Evolutionary conservation across 2,797 vertebrate genomes (phyloP).

Genomic region (Orestias chungarensis): DNA sequence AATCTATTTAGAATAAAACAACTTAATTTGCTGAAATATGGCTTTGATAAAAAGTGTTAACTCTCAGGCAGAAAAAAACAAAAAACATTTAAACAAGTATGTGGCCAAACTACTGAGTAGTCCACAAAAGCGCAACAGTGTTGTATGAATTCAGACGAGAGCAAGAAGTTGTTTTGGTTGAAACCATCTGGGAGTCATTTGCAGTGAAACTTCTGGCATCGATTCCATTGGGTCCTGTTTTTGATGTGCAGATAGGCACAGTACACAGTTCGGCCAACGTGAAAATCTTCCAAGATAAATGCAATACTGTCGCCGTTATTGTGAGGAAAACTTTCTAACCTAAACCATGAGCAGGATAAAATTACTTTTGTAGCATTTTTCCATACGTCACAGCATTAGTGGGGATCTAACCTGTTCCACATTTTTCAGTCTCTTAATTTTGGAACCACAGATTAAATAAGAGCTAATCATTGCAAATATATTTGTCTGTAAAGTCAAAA

Average conservation of each 20-base stretch:
- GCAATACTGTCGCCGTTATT: constrained; percentile 54
- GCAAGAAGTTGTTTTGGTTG: constrained; percentile 71
- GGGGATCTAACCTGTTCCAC: constrained; percentile 12
- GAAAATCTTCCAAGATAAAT: constrained; percentile 70
- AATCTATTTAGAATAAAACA: neutral
- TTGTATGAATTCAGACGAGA: constrained; percentile 62
- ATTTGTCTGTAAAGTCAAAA: constrained; percentile 28
- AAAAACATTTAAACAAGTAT: constrained; percentile 67
- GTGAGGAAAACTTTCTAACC: constrained; percentile 37
- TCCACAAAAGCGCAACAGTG: constrained; percentile 65
- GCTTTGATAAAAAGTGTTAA: constrained; percentile 52
- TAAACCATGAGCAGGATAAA: constrained; percentile 37
- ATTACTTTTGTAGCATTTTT: constrained; percentile 30
- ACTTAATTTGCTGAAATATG: constrained; percentile 33
- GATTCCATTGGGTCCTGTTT: constrained; percentile 57
- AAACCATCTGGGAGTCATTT: constrained; percentile 77
- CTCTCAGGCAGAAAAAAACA: constrained; percentile 69
- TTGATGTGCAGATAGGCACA: constrained; percentile 74
- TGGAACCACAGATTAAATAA: constrained; percentile 22
- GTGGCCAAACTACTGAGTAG: constrained; percentile 69
- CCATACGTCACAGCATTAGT: constrained; percentile 20
- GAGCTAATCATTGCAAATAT: constrained; percentile 41
- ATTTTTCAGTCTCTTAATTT: constrained; percentile 29
- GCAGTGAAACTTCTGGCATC: constrained; percentile 68
- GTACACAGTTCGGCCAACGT: constrained; percentile 63